phyloP scores from a whole-genome alignment of 2,888 invertebrate genomes.

The Polietes domitor region DNA sequence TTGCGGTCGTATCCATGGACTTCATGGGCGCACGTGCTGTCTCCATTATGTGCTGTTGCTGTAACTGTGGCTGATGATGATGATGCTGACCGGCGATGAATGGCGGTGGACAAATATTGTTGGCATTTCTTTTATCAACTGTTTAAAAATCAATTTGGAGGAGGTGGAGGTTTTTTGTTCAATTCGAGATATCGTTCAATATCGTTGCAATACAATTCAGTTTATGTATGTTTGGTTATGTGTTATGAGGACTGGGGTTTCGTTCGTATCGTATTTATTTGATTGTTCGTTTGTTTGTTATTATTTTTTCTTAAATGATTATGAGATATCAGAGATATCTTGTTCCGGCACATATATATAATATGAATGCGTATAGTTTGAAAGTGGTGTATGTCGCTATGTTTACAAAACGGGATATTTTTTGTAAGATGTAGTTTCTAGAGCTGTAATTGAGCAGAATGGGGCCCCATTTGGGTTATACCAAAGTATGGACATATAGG shows the following conservation, averaged over 20 bases:
- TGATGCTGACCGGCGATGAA: not conserved
- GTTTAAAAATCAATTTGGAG: slow-evolving; percentile 65
- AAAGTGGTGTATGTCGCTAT: too few relatives aligned
- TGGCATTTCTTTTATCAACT: slow-evolving; percentile 77
- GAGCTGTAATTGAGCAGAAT: too few relatives aligned
- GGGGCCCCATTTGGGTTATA: too few relatives aligned
- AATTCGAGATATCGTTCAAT: not conserved
- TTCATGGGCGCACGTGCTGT: not conserved
- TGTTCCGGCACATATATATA: too few relatives aligned
- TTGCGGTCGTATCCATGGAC: not conserved
- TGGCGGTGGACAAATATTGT: slow-evolving; percentile 73
- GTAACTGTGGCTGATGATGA: not conserved
- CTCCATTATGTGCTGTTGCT: not conserved
- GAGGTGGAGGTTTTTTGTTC: not conserved
- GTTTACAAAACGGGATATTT: too few relatives aligned
- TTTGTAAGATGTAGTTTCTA: too few relatives aligned
- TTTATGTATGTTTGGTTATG: not conserved
- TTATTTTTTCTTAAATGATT: not conserved
- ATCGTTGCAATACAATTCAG: not conserved
- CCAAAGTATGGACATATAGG: too few relatives aligned
- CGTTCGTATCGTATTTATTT: not conserved
- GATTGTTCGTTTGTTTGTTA: not conserved
- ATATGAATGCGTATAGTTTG: too few relatives aligned
- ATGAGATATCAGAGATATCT: too few relatives aligned
- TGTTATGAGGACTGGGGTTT: not conserved